These are phyloP conservation scores for Haemorhous mexicanus DNA, from an alignment of 2,113 vertebrate species.

Conservation along the genomic window DNA sequence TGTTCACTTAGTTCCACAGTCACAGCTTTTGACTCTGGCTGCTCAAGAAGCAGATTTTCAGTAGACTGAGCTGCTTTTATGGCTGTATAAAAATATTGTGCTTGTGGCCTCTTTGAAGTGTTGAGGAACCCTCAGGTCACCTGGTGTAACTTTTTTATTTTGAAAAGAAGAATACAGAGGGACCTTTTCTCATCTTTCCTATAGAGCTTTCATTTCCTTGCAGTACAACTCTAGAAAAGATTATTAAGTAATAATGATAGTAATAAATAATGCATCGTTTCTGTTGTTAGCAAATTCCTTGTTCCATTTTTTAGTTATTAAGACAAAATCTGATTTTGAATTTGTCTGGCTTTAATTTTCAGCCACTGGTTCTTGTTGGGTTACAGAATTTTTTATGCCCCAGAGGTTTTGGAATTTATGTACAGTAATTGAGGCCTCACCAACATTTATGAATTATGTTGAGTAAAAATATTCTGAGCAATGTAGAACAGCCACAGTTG, in stretches of 20 bases:
- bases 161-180: neutral
- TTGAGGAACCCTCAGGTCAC: neutral
- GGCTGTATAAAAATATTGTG: neutral
- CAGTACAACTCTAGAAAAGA: neutral
- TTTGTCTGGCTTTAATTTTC: conserved; percentile 9
- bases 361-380: neutral
- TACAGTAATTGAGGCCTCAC: neutral
- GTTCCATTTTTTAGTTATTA: neutral
- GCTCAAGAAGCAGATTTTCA: neutral
- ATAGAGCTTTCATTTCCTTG: neutral
- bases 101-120: neutral
- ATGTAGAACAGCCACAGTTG: neutral
- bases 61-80: neutral
- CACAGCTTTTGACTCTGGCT: neutral
- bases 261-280: neutral
- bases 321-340: neutral
- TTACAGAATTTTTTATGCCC: conserved; percentile 15
- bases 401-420: neutral
- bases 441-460: neutral
- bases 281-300: neutral
- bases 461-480: neutral
- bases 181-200: neutral
- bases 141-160: neutral
- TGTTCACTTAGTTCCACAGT: neutral
- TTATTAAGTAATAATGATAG: neutral